Evolutionary conservation across 2,113 vertebrate species (phyloP).

Genomic region (Corythoichthys haematopterus): DNA sequence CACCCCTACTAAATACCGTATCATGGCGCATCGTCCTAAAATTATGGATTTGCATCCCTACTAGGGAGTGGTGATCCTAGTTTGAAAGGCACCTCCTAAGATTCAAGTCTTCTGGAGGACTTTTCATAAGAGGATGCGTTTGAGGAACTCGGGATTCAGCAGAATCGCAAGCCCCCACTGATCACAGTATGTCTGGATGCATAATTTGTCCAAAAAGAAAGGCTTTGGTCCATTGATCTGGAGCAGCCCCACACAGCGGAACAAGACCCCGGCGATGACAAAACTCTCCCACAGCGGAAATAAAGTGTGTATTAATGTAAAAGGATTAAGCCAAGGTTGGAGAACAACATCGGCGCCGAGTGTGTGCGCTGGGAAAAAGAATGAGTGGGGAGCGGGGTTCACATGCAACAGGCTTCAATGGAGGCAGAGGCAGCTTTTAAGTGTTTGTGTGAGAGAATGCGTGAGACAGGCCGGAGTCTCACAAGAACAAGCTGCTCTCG

Average conservation of each 20-base stretch:
- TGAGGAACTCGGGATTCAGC: constrained; percentile 1
- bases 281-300: constrained; percentile 20
- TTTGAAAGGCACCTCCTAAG: neutral
- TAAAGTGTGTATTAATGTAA: constrained; percentile 19
- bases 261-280: constrained; percentile 11
- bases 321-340: constrained; percentile 33
- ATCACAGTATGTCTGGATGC: neutral
- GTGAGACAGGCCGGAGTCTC: constrained; percentile 27
- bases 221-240: neutral
- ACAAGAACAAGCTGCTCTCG: constrained; percentile 52
- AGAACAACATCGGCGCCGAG: constrained; percentile 22
- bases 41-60: too few relatives aligned
- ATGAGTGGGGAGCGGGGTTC: constrained; percentile 9
- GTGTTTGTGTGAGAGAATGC: constrained; percentile 29
- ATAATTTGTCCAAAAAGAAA: constrained; percentile 2
- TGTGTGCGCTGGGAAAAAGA: constrained; percentile 20
- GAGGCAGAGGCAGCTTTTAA: constrained; percentile 10
- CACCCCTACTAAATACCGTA: too few relatives aligned
- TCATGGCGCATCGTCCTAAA: too few relatives aligned
- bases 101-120: neutral
- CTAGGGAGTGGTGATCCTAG: too few relatives aligned
- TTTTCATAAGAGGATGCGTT: neutral
- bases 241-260: constrained; percentile 14
- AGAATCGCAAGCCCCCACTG: neutral
- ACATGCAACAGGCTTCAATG: constrained; percentile 39